These are phyloP conservation scores for Cuculus canorus DNA, from an alignment of 2,797 vertebrate species.

Conservation along the genomic window DNA sequence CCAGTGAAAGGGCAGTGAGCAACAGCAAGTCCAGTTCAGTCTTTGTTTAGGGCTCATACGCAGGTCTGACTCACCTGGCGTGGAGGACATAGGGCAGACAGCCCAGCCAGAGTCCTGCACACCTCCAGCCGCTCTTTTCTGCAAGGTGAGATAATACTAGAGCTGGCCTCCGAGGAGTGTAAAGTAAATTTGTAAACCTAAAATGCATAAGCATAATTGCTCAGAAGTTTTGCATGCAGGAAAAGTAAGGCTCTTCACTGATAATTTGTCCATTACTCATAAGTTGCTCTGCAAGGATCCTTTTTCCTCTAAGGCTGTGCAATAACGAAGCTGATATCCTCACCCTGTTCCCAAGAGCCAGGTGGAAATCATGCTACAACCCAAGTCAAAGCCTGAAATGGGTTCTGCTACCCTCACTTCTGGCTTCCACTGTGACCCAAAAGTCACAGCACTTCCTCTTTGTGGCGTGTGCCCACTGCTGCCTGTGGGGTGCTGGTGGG, in stretches of 20 bases:
- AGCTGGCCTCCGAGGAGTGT: neutral
- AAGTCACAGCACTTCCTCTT: neutral
- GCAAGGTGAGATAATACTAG: neutral
- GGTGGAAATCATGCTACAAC: neutral
- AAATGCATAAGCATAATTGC: slow-evolving; percentile 13
- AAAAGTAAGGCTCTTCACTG: slow-evolving; percentile 45
- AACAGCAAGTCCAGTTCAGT: neutral
- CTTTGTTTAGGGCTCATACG: neutral
- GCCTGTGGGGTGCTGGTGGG: neutral
- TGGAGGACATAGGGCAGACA: neutral
- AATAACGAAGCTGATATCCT: slow-evolving; percentile 34
- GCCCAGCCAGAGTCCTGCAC: neutral
- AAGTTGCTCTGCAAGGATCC: slow-evolving; percentile 20
- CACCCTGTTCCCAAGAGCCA: slow-evolving; percentile 1
- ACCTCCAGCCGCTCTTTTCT: neutral
- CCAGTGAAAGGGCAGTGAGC: neutral
- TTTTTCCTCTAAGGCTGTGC: slow-evolving; percentile 15
- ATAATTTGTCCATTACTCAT: slow-evolving; percentile 38
- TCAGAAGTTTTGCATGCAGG: slow-evolving; percentile 36
- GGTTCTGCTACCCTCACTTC: neutral
- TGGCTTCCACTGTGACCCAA: neutral
- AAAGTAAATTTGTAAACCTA: slow-evolving; percentile 25
- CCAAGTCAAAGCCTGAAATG: neutral
- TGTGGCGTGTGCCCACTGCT: neutral
- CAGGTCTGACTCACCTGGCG: neutral